A percentile compares a stretch with the other conserved stretches of the same genome.
phyloP scores from a whole-genome alignment of 2,797 vertebrate species.

The Merluccius polli region DNA sequence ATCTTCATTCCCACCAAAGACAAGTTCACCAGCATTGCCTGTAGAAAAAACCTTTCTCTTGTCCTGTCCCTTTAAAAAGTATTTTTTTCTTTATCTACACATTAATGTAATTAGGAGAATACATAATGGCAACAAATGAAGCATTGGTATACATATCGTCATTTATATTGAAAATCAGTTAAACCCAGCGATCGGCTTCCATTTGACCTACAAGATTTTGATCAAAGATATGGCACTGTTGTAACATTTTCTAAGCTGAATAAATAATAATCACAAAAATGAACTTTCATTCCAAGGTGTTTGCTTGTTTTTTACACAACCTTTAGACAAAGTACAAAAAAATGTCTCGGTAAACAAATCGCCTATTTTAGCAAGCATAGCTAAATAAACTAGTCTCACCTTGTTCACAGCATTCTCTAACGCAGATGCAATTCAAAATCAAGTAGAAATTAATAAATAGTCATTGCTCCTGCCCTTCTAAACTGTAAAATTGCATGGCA shows the following conservation, averaged over 20 bases:
- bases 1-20: conserved; percentile 78
- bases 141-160: conserved; percentile 58
- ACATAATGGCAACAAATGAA: conserved; percentile 65
- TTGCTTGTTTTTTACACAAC: conserved; percentile 48
- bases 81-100: conserved; percentile 40
- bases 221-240: conserved; percentile 73
- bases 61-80: conserved; percentile 35
- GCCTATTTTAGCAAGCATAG: conserved; percentile 76
- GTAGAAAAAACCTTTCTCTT: conserved; percentile 14
- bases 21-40: conserved; percentile 39
- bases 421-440: conserved; percentile 70
- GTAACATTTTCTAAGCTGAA: conserved; percentile 65
- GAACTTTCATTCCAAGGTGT: conserved; percentile 58
- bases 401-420: conserved; percentile 74
- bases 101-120: conserved; percentile 66
- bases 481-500: conserved; percentile 71
- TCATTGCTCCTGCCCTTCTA: conserved; percentile 42
- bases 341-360: conserved; percentile 68
- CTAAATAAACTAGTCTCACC: conserved; percentile 72
- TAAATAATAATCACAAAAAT: conserved; percentile 53
- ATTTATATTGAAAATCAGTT: conserved; percentile 57
- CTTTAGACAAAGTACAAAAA: conserved; percentile 64
- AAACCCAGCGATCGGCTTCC: conserved; percentile 42
- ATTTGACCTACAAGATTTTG: conserved; percentile 58
- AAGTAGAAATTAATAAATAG: conserved; percentile 61